These are phyloP conservation scores for Azorinus chamasolen DNA, from an alignment of 2,888 invertebrate species.

Conservation along the genomic window DNA sequence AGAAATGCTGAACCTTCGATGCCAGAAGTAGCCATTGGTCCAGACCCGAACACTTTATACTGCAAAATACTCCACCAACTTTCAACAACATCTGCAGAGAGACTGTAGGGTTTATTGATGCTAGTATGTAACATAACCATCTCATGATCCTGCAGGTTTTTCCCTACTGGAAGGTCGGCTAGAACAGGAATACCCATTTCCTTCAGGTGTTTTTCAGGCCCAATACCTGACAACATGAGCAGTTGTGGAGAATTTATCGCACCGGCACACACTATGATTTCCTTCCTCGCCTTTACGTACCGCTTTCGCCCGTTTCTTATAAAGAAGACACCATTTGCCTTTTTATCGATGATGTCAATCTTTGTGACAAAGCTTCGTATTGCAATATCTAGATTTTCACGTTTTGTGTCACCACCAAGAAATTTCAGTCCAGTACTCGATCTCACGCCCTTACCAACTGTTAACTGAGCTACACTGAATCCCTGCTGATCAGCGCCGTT, in stretches of 20 bases:
- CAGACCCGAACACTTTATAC: conserved; percentile 43
- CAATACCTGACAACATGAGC: conserved; percentile 14
- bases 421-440: conserved; percentile 11
- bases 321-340: conserved; percentile 74
- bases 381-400: conserved; percentile 28
- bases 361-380: conserved; percentile 65
- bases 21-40: conserved; percentile 22
- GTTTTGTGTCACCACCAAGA: conserved; percentile 7
- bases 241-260: conserved; percentile 83
- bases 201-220: conserved; percentile 72
- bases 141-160: conserved; percentile 28
- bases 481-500: conserved; percentile 23
- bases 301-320: conserved; percentile 57
- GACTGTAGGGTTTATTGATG: conserved; percentile 21
- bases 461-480: background rate
- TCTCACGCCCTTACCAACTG: conserved; percentile 1
- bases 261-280: conserved; percentile 84
- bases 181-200: conserved; percentile 80
- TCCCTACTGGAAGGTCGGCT: conserved; percentile 77
- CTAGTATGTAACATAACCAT: conserved; percentile 13
- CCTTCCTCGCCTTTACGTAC: conserved; percentile 68
- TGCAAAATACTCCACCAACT: conserved; percentile 27
- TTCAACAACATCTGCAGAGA: conserved; percentile 16
- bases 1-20: conserved; percentile 35
- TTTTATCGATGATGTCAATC: conserved; percentile 69